Evolutionary conservation across 2,797 vertebrate species (phyloP), one percentile per base, ranked within the genome.

Genomic region (Enteromius treurensis): DNA sequence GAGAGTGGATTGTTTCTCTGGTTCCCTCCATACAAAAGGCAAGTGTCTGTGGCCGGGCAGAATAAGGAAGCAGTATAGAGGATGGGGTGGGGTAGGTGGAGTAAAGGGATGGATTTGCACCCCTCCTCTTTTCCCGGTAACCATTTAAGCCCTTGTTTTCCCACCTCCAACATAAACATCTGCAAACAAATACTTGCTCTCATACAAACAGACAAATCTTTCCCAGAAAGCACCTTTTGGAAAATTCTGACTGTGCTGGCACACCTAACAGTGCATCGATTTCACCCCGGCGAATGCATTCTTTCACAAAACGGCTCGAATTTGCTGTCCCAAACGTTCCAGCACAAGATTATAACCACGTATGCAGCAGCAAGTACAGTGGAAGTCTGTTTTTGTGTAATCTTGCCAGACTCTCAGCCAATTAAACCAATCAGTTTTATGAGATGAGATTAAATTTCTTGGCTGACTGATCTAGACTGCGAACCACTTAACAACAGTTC

Each of bases 1-100:
- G 90, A 91, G 92, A 92, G 90, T 87, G 94, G 90, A 90, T 94
- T 94, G 92, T 93, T 95, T 91, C 93, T 87, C 91, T 90, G 90
- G 89, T 91, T 92, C 89, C 88, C 90, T 92, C 89, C 87, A 88
- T 89, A 93, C 93, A 93, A 95, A 95, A 94, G 91, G 83, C 90
- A 91, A 92, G 93, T 92, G 92, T 93, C 88, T 92, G 90, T 89
- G 90, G 89, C 88, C 89, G 89, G 91, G 89, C 80, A 90, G 84
- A 87, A 78, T 77, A 90, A 87, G 86, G 91, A 89, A 86, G 90
- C 88, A 86, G 92, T 91, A 91, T 87, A 91, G 88, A 91, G 92
- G 91, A 93, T 90, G 89, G 93, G 92, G 94, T 93, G 93, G 91
- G 90, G 91, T 92, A 86, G 91, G 65, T 80, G 84, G 40, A 34